Base-by-base conservation (phyloP, 2,888 invertebrate species). In the Periphyllus acericola region DNA sequence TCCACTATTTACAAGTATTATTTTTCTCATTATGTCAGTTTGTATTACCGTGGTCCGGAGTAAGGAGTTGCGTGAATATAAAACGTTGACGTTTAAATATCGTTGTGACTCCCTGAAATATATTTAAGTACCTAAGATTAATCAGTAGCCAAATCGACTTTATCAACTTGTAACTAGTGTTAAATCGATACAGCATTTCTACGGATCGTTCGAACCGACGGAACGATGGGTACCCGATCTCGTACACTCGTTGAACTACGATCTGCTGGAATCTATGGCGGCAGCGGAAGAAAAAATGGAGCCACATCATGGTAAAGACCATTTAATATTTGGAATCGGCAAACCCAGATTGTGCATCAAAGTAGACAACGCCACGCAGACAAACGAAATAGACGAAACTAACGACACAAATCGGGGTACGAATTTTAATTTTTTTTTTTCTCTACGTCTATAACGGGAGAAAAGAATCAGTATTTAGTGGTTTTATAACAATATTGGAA, bases 221-320 rank as follows among this genome's bases (percentile, higher is more conserved):
- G 55, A 74, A n/a, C 72, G 6, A 40, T 87, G 86, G 86, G 86
- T 87, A 6, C 86, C 86, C 1, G 86, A 87, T 32, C 25, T 87
- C 1, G n/a, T 32, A 0, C 8, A 80, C 32, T 74, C 72, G 9
- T n/a, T 87, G 17, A 2, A 66, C 1, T 3, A 55, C 17, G 17
- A 80, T 9, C 0, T 32, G 17, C 29, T 87, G 19, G 17, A 40
- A 14, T 1, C 4, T n/a, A 81, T 81, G 74, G 60, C 9, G 40
- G 25, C 6, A 0, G 8, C 0, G 6, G 60, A 74, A 74, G 72
- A 87, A 17, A 19, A 87, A 32, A 2, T 80, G 17, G 6, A 8
- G 19, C 6, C 52, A 21, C 4, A 60, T 6, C 32, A 55, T 0
- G 19, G 21, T 25, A 8, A 11, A 17, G 25, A 81, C 9, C 21